Conservation (phyloP, 1,140 invertebrate genomes). For the Aphelenchoides fujianensis region DNA sequence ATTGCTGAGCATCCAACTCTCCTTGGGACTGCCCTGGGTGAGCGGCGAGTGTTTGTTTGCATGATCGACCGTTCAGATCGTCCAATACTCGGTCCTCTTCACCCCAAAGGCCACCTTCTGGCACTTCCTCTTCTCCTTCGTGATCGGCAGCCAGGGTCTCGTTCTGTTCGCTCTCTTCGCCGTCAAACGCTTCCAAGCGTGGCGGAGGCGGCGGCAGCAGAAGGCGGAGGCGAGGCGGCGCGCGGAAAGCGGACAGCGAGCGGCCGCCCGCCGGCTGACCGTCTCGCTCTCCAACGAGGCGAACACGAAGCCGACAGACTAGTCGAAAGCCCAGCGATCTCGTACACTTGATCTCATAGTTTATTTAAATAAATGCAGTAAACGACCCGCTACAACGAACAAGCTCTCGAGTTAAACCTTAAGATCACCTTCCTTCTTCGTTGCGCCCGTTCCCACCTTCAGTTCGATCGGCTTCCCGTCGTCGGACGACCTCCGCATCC, state of each 20-base stretch:
- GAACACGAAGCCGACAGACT: neutral
- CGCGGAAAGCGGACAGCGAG: neutral
- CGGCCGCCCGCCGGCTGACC: neutral
- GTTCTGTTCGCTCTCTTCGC: slow-evolving; percentile 44
- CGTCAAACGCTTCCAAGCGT: slow-evolving; percentile 22
- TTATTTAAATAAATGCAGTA: too few species aligned
- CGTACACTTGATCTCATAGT: neutral
- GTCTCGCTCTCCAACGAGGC: neutral
- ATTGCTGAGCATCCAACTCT: slow-evolving; percentile 25
- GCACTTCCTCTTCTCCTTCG: slow-evolving; percentile 50
- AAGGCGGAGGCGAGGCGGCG: neutral
- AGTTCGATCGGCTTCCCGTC: neutral
- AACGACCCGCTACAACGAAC: too few species aligned
- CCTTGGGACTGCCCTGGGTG: slow-evolving; percentile 29
- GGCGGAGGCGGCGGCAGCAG: slow-evolving; percentile 8
- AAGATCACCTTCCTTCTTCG: too few species aligned
- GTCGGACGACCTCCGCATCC: neutral
- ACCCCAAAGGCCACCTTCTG: slow-evolving; percentile 39
- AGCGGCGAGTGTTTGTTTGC: too few species aligned
- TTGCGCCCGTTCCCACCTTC: neutral
- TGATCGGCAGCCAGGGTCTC: slow-evolving; percentile 50
- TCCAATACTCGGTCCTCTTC: slow-evolving; percentile 50
- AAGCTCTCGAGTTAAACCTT: neutral
- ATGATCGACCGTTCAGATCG: slow-evolving; percentile 41
- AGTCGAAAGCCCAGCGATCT: neutral